phyloP scores from a whole-genome alignment of 2,888 invertebrate genomes.

The Eristalis tenax region DNA sequence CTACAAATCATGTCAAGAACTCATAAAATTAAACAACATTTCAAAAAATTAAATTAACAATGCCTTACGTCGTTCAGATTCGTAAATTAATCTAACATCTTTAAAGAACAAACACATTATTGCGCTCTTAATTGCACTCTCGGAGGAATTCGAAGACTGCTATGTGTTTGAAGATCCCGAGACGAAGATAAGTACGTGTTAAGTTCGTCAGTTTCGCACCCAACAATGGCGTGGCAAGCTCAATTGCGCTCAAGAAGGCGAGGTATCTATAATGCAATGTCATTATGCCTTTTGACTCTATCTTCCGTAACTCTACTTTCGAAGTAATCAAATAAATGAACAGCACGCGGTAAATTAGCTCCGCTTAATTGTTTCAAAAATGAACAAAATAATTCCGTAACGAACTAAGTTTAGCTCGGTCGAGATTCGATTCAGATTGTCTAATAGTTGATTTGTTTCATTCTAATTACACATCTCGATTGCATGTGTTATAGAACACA shows the following conservation, averaged over 20 bases:
- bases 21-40: background rate
- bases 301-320: constrained; percentile 39
- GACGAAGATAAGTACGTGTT: constrained; percentile 46
- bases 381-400: background rate
- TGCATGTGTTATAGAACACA: background rate
- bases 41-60: background rate
- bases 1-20: background rate
- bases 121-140: background rate
- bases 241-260: constrained; percentile 15
- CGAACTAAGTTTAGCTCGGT: background rate
- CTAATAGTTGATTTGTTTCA: constrained; percentile 25
- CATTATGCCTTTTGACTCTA: constrained; percentile 5
- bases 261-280: constrained; percentile 1
- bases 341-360: constrained; percentile 52
- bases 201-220: constrained; percentile 45
- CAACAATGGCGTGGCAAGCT: constrained; percentile 10
- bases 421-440: constrained; percentile 19
- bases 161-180: constrained; percentile 40
- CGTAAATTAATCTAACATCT: background rate
- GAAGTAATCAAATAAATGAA: constrained; percentile 39
- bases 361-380: constrained; percentile 18
- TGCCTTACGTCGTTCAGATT: background rate
- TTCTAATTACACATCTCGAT: constrained; percentile 22
- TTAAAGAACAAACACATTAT: background rate
- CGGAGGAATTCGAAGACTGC: constrained; percentile 1